Base-by-base conservation (phyloP, 2,797 vertebrate genomes). In the Anguilla anguilla region DNA sequence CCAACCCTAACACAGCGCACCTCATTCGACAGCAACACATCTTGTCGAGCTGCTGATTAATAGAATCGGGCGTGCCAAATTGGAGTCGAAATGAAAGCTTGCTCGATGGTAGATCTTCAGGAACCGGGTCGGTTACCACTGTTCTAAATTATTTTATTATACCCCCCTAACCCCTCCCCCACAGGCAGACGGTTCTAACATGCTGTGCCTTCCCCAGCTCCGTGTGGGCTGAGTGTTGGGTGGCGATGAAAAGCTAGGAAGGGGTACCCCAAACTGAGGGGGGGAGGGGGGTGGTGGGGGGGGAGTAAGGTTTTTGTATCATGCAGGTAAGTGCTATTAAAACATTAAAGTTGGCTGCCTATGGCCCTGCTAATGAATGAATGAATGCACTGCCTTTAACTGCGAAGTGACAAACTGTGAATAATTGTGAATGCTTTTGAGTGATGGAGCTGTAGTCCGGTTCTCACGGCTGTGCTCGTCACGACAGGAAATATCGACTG, bases 171-270 rank as follows among this genome's bases (percentile, higher is more conserved):
- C 39, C 64, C 59, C 96, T 93, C 93, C 93, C 90, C 94, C 92
- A 93, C 95, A 96, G 96, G 94, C 95, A 95, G 94, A 93, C 93
- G 93, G 89, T 95, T 96, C 92, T 94, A 94, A 94, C 95, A 94
- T 96, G 95, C 94, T 94, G 95, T 93, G 94, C 92, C 92, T 92
- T 96, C 93, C 94, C 94, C 92, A 94, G 94, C 87, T 92, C 92
- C 86, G 91, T 89, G 93, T 96, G 95, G 95, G 95, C 95, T 87
- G 91, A 94, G 93, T 96, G 95, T 92, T 96, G 96, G 93, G 95
- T 94, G 92, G 92, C 94, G 28, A 92, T 96, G 90, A 95, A 95
- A 96, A 96, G 94, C 93, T 96, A 96, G 94, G 93, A 92, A 94
- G 94, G 86, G 69, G 86, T 74, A 49, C 57, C 35, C 69, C 39